phyloP scores from a whole-genome alignment of 2,888 invertebrate genomes.

The Abrostola tripartita region DNA sequence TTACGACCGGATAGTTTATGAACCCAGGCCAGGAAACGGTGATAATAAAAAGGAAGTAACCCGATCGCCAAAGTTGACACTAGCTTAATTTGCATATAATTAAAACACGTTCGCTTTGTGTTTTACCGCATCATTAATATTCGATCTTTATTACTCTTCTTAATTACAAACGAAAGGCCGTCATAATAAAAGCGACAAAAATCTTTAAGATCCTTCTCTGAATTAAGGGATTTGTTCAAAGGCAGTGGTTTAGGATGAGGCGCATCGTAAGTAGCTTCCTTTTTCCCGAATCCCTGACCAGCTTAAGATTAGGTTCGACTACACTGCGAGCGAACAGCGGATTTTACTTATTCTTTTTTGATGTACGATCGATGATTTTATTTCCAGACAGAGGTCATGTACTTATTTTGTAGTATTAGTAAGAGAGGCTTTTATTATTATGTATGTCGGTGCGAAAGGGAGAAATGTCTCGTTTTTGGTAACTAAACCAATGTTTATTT shows the following conservation, averaged over 20 bases:
- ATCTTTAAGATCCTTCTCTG: neutral
- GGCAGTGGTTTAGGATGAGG: neutral
- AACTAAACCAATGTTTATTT: no score
- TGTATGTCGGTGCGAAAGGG: no score
- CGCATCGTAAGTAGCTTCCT: neutral
- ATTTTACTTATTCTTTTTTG: neutral
- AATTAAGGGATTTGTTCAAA: slow-evolving; percentile 1
- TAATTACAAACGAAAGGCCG: neutral
- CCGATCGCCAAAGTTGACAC: slow-evolving; percentile 20
- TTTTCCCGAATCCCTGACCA: neutral
- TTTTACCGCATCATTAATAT: slow-evolving; percentile 20
- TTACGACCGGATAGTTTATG: neutral
- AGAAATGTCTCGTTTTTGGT: no score
- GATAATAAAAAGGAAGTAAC: slow-evolving; percentile 28
- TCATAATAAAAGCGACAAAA: neutral
- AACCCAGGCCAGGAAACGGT: neutral
- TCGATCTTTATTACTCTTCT: slow-evolving; percentile 2
- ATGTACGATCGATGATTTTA: no score
- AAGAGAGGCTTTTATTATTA: no score
- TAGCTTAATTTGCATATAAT: slow-evolving; percentile 32
- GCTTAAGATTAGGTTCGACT: neutral
- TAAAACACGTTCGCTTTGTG: slow-evolving; percentile 25
- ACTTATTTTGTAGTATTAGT: no score
- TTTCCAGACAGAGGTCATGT: no score
- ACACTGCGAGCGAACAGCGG: neutral